Base-by-base conservation (phyloP, 2,797 vertebrate genomes). In the Synaphobranchus kaupii region DNA sequence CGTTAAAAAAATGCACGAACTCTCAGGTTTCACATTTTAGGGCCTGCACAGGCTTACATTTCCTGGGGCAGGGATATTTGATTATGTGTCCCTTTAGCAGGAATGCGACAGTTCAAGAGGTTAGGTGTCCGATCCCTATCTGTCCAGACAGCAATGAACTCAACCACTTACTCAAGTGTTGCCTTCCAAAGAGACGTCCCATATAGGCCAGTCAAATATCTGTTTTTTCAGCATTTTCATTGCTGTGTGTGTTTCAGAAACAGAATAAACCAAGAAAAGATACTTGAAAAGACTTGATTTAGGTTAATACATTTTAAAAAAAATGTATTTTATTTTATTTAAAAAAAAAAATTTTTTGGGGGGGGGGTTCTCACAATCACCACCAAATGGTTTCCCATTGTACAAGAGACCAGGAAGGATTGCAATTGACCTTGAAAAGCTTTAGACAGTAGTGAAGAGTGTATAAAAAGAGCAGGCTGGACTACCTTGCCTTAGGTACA, bases 321-420 rank as follows among this genome's bases (percentile, higher is more conserved):
- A 25, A 63, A 63, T 25, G 3, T 22, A 25, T 25, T n/a, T 25
- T 63, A 22, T 63, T 63, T 63, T 22, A 63, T 5, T 25, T 25
- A 22, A 58, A n/a, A n/a, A n/a, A n/a, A n/a, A n/a, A n/a, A n/a
- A n/a, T 60, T 50, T 8, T 50, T 68, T 68, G 66, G 25, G 66
- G 6, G 66, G 66, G 66, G 66, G n/a, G 15, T 3, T 3, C 66
- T 71, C 68, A 71, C 68, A 71, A 63, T 63, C 12, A 60, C 4
- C 84, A 91, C 88, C 90, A 91, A 91, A 93, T 90, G 87, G 76
- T 93, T 94, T 95, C 93, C 92, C 93, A 91, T 83, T 44, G 44
- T 89, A 84, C 58, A 73, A 63, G 15, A 13, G 56, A 20, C 56
- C 56, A 58, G 56, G 8, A 81, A 81, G 89, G 87, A 31, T 7